These are phyloP conservation scores for Oegoconia quadripuncta DNA, from an alignment of 2,888 invertebrate species.

Conservation along the genomic window DNA sequence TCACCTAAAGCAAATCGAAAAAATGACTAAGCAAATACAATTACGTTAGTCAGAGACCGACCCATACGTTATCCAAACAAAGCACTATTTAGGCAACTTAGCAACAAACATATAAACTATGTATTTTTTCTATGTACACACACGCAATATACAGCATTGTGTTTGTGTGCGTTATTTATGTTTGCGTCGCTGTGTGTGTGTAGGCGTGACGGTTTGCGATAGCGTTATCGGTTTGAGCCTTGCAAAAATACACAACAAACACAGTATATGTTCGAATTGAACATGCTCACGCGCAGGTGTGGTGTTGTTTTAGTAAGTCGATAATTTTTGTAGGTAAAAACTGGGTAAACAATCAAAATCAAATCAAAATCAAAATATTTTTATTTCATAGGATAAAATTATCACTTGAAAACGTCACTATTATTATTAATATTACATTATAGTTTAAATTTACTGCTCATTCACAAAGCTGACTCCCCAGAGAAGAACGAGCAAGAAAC, in stretches of 20 bases:
- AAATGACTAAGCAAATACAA: constrained; percentile 14
- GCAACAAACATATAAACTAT: constrained; percentile 48
- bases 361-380: too few species aligned
- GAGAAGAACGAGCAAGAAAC: too few species aligned
- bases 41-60: constrained; percentile 6
- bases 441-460: too few species aligned
- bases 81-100: constrained; percentile 53
- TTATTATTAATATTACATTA: too few species aligned
- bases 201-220: constrained; percentile 67
- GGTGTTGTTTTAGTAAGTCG: constrained; percentile 26
- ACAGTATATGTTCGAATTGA: constrained; percentile 33
- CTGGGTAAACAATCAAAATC: too few species aligned
- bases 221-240: constrained; percentile 68
- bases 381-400: too few species aligned
- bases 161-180: constrained; percentile 12
- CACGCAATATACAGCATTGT: too few species aligned
- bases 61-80: constrained; percentile 26
- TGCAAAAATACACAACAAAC: constrained; percentile 78
- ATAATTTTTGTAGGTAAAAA: constrained; percentile 42
- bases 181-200: constrained; percentile 44
- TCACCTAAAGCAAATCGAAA: constrained; percentile 1
- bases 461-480: too few species aligned
- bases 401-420: too few species aligned
- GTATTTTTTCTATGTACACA: constrained; percentile 30
- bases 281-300: constrained; percentile 41